A percentile compares a stretch with the other conserved stretches of the same genome.
Evolutionary conservation across 2,113 vertebrate genomes (phyloP).

Genomic region (Lipotes vexillifer): DNA sequence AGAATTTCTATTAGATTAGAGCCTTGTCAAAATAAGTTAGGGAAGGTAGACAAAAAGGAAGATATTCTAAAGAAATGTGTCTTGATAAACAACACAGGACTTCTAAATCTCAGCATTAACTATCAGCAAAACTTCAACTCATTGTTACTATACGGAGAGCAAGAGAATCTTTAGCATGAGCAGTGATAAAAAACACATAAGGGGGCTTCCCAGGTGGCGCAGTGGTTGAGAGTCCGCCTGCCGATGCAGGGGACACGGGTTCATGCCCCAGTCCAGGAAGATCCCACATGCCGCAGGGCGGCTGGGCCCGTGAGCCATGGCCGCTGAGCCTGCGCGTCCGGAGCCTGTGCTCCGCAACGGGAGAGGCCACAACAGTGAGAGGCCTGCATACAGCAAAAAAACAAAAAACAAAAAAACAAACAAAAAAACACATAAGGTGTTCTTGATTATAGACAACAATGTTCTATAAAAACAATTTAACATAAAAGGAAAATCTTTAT

Average conservation of each 20-base stretch:
- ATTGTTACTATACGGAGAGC: not conserved
- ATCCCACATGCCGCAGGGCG: no score
- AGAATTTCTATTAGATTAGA: not conserved
- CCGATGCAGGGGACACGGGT: no score
- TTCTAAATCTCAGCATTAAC: not conserved
- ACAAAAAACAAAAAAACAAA: no score
- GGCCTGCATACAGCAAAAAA: no score
- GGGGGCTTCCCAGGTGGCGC: no score
- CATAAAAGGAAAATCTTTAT: not conserved
- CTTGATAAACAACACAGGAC: not conserved
- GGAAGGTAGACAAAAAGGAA: not conserved
- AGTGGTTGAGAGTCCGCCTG: no score
- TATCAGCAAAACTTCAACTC: not conserved
- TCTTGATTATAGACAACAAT: not conserved
- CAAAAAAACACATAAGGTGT: not conserved
- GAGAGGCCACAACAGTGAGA: no score
- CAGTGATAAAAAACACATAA: not conserved
- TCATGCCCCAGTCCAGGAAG: no score
- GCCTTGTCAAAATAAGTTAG: not conserved
- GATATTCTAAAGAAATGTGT: not conserved
- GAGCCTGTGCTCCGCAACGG: no score
- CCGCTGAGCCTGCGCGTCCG: no score
- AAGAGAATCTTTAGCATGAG: not conserved
- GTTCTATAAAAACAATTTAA: not conserved
- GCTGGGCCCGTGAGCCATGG: no score